Evolutionary conservation across 2,797 vertebrate genomes (phyloP).

Genomic region (Leucoraja ocellata): DNA sequence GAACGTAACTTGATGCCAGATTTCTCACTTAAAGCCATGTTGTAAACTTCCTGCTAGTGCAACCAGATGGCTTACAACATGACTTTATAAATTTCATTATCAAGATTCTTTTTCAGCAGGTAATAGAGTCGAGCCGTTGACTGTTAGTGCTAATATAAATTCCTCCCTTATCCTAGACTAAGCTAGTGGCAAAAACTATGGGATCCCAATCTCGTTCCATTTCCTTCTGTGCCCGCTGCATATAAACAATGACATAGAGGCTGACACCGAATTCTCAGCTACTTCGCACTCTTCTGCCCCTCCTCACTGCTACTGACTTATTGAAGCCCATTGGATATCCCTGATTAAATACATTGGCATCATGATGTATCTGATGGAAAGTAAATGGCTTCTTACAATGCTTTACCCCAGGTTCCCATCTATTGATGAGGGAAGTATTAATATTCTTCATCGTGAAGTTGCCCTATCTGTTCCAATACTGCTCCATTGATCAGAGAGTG

Average conservation of each 20-base stretch:
- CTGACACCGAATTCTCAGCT: background rate
- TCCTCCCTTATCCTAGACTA: background rate
- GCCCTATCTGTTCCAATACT: background rate
- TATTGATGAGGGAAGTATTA: background rate
- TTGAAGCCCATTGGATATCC: background rate
- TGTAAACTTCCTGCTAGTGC: background rate
- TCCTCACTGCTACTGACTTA: background rate
- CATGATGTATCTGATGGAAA: background rate
- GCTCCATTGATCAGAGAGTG: background rate
- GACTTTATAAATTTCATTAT: background rate
- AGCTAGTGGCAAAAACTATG: background rate
- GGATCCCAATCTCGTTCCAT: too few species aligned
- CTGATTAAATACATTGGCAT: background rate
- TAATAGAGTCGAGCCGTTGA: background rate
- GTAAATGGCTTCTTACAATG: too few species aligned
- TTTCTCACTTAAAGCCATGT: background rate
- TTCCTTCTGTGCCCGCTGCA: background rate
- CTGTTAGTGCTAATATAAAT: background rate
- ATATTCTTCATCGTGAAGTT: background rate
- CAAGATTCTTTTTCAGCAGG: background rate
- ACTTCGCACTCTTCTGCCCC: background rate
- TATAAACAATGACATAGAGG: background rate
- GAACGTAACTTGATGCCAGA: background rate
- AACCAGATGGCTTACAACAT: background rate
- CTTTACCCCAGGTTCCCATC: background rate